Evolutionary conservation across 2,888 invertebrate species (phyloP).

Genomic region (Asteroscopus sphinx): DNA sequence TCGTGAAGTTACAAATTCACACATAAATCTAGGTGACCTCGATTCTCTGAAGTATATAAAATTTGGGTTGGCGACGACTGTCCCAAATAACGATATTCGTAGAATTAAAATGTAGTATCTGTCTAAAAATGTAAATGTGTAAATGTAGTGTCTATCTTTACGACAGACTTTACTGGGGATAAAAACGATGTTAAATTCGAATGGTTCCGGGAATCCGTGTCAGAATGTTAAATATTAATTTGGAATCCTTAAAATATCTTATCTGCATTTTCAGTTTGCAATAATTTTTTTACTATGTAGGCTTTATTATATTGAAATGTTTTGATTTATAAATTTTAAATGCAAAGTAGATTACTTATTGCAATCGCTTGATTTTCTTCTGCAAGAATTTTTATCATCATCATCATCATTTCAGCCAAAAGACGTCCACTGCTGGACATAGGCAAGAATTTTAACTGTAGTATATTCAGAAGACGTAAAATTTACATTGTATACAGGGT

Average conservation of each 20-base stretch:
- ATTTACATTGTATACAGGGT: too few relatives aligned
- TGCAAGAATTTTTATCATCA: too few relatives aligned
- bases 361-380: too few relatives aligned
- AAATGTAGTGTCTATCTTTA: slow-evolving; percentile 58
- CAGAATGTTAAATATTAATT: slow-evolving; percentile 28
- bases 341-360: too few relatives aligned
- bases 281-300: too few relatives aligned
- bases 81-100: slow-evolving; percentile 38
- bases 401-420: too few relatives aligned
- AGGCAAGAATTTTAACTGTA: too few relatives aligned
- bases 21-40: slow-evolving; percentile 68
- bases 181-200: slow-evolving; percentile 34
- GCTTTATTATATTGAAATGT: too few relatives aligned
- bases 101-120: slow-evolving; percentile 52
- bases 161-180: slow-evolving; percentile 41
- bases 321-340: too few relatives aligned
- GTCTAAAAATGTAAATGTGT: too few relatives aligned
- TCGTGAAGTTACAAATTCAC: slow-evolving; percentile 28
- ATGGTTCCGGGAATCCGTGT: slow-evolving; percentile 17
- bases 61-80: slow-evolving; percentile 41
- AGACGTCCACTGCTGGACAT: too few relatives aligned
- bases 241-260: slow-evolving; percentile 14
- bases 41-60: slow-evolving; percentile 54
- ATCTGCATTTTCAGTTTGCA: slow-evolving; percentile 1
- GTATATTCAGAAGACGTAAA: too few relatives aligned